Percentiles rank a stretch among this genome's conserved stretches.
phyloP scores from a whole-genome alignment of 1,140 invertebrate species.

The Zophobas atratus region DNA sequence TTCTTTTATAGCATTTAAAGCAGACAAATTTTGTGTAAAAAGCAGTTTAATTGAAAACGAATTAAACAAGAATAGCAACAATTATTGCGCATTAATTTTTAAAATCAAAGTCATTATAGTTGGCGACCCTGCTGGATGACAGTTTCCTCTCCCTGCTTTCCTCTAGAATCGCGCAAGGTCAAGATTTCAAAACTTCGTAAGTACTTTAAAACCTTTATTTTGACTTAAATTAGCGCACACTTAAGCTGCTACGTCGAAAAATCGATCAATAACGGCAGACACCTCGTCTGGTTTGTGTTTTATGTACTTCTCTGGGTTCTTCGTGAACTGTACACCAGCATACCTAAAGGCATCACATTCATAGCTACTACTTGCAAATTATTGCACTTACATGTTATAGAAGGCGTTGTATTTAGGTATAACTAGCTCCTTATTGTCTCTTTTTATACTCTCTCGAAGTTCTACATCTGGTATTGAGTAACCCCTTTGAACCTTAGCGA shows the following conservation, averaged over 20 bases:
- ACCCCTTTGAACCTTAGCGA: constrained; percentile 85
- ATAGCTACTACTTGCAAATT: not conserved
- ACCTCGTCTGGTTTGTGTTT: constrained; percentile 92
- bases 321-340: constrained; percentile 84
- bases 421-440: constrained; percentile 89
- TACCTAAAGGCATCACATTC: constrained; percentile 71
- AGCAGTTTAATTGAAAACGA: too few relatives aligned
- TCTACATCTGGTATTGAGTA: constrained; percentile 96
- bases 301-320: constrained; percentile 95
- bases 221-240: not conserved
- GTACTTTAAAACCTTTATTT: not conserved
- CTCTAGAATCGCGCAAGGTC: too few relatives aligned
- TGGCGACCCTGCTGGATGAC: too few relatives aligned
- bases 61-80: too few relatives aligned
- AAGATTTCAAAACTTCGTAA: too few relatives aligned
- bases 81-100: too few relatives aligned
- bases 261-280: constrained; percentile 82
- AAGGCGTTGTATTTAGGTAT: constrained; percentile 88
- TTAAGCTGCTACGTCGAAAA: constrained; percentile 86
- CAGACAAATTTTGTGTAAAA: too few relatives aligned
- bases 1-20: too few relatives aligned
- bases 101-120: too few relatives aligned
- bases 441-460: constrained; percentile 85
- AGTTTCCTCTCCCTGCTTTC: too few relatives aligned
- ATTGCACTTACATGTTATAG: constrained; percentile 76